A percentile compares a stretch with the other conserved stretches of the same genome.
phyloP scores from a whole-genome alignment of 1,140 invertebrate species.

The Metopolophium dirhodum region DNA sequence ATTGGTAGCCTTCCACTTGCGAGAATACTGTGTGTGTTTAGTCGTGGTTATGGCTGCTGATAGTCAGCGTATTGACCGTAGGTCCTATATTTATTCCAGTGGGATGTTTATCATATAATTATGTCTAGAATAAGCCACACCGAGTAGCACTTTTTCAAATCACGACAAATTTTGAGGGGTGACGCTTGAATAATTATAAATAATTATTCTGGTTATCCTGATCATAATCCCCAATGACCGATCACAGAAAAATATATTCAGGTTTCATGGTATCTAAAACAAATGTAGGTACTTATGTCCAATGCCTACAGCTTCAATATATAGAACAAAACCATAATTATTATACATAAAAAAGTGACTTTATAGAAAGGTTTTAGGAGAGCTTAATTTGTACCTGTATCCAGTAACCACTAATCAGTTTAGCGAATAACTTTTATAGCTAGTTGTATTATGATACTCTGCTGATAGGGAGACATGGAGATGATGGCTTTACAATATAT shows the following conservation, averaged over 20 bases:
- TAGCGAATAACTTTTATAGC: neutral
- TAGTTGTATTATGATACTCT: neutral
- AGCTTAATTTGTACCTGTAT: neutral
- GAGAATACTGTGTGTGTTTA: neutral
- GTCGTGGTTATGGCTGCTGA: neutral
- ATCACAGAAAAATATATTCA: too few relatives aligned
- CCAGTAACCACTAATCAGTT: neutral
- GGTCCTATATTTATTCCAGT: neutral
- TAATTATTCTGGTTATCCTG: neutral
- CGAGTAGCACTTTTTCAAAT: neutral
- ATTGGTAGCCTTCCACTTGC: neutral
- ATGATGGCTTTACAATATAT: too few relatives aligned
- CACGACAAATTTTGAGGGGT: neutral
- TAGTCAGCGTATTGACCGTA: neutral
- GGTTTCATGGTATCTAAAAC: too few relatives aligned
- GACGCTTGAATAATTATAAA: neutral
- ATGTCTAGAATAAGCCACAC: neutral
- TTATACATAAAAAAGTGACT: too few relatives aligned
- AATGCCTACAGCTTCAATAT: too few relatives aligned
- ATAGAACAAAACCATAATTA: too few relatives aligned
- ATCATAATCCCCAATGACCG: too few relatives aligned
- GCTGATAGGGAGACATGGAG: neutral
- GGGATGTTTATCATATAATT: neutral
- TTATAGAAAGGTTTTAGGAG: neutral
- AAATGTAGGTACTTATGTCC: too few relatives aligned